Evolutionary conservation across 2,888 invertebrate species (phyloP).

Genomic region (Eristalis arbustorum): DNA sequence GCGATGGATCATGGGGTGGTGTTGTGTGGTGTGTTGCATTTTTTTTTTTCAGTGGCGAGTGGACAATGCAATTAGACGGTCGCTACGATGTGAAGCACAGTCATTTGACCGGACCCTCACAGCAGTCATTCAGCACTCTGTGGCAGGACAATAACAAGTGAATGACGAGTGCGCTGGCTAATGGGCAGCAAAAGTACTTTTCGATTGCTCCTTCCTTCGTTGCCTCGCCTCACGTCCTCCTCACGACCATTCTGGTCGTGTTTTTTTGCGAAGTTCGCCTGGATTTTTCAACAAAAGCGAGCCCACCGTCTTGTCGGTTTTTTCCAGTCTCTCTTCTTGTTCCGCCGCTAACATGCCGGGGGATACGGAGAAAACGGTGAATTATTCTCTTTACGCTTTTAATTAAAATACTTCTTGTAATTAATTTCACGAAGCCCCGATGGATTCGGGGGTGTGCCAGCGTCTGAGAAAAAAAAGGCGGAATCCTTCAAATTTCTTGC

Average conservation of each 20-base stretch:
- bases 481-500: background rate
- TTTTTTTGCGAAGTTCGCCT: background rate
- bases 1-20: constrained; percentile 52
- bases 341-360: background rate
- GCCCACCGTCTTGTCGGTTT: background rate
- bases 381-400: constrained; percentile 32
- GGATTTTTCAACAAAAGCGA: background rate
- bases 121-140: background rate
- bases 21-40: background rate
- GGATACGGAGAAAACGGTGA: background rate
- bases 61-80: constrained; percentile 62
- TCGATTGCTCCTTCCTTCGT: background rate
- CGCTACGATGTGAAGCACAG: constrained; percentile 28
- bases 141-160: background rate
- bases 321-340: background rate
- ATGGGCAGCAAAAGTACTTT: constrained; percentile 19
- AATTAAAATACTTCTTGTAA: constrained; percentile 50
- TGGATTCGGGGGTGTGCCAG: background rate
- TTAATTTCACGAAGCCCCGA: constrained; percentile 17
- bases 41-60: constrained; percentile 23
- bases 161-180: constrained; percentile 18
- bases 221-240: background rate
- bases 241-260: background rate
- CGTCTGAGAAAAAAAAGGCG: background rate
- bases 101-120: background rate